A percentile compares a stretch with the other conserved stretches of the same genome.
phyloP scores from a whole-genome alignment of 2,797 vertebrate genomes.

The Characodon lateralis region DNA sequence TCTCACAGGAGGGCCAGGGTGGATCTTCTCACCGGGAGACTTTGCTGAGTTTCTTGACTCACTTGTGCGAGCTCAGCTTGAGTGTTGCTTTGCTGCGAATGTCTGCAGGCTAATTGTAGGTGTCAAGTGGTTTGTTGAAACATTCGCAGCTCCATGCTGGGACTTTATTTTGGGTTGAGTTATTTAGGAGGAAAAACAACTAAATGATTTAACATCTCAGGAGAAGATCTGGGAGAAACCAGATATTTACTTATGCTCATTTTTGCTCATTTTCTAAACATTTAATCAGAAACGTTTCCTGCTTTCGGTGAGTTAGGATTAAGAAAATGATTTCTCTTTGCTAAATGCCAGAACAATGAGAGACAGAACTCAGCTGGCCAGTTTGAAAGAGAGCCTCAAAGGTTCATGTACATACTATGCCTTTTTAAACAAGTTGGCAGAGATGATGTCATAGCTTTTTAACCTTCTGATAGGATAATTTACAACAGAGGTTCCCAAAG shows the following conservation, averaged over 20 bases:
- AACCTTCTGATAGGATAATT: no score
- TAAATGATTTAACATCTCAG: background rate
- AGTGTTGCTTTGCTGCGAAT: background rate
- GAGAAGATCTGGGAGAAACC: background rate
- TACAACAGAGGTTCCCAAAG: no score
- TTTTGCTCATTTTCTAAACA: no score
- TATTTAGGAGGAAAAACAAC: background rate
- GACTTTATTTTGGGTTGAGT: background rate
- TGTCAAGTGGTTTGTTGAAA: background rate
- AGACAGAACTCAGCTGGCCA: background rate
- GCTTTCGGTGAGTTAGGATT: no score
- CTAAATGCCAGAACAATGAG: background rate
- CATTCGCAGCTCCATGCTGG: background rate
- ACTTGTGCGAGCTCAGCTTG: background rate
- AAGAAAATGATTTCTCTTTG: background rate
- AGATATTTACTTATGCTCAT: background rate
- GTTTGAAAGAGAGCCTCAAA: no score
- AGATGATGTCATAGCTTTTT: background rate
- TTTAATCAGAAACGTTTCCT: no score
- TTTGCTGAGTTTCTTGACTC: background rate
- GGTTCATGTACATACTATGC: background rate
- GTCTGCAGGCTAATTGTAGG: background rate
- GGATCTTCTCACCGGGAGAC: background rate
- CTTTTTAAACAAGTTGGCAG: background rate
- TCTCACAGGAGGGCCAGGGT: background rate